Evolutionary conservation across 2,113 vertebrate genomes (phyloP).

Genomic region (Nibea albiflora): DNA sequence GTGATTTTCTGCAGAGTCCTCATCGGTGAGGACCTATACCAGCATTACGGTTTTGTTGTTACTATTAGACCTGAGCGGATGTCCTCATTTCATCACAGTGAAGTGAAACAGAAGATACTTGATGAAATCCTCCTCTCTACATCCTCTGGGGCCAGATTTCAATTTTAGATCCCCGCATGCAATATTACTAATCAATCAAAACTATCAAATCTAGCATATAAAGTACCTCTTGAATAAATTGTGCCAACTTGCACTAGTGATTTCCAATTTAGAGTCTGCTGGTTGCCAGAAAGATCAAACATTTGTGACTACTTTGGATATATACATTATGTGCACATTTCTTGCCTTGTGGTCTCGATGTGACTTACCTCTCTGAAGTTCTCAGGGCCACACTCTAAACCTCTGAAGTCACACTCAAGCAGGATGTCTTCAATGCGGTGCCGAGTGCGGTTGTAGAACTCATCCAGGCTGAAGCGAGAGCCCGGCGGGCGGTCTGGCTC

Average conservation of each 20-base stretch:
- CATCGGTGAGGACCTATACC: not conserved
- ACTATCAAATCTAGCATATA: constrained; percentile 6
- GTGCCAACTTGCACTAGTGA: not conserved
- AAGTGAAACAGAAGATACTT: constrained; percentile 3
- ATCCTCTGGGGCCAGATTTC: not conserved
- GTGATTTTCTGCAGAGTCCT: constrained; percentile 4
- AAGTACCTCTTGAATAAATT: constrained; percentile 9
- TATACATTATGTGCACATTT: not conserved
- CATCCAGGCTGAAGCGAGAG: constrained; percentile 86
- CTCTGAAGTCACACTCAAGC: constrained; percentile 90
- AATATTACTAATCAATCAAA: constrained; percentile 32
- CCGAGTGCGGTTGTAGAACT: constrained; percentile 91
- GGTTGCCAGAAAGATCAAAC: constrained; percentile 24
- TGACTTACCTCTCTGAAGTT: constrained; percentile 91
- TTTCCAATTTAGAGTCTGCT: constrained; percentile 7
- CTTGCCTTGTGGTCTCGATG: not conserved
- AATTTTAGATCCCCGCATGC: constrained; percentile 6
- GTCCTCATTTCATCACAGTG: constrained; percentile 12
- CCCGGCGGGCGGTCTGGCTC: constrained; percentile 77
- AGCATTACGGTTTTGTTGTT: constrained; percentile 1
- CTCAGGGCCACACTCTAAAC: constrained; percentile 88
- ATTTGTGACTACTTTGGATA: not conserved
- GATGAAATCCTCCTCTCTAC: constrained; percentile 3
- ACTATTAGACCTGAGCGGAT: not conserved
- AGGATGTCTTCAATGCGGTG: constrained; percentile 96